Conservation (phyloP, 2,888 invertebrate species). For the Andricus quercusramuli region DNA sequence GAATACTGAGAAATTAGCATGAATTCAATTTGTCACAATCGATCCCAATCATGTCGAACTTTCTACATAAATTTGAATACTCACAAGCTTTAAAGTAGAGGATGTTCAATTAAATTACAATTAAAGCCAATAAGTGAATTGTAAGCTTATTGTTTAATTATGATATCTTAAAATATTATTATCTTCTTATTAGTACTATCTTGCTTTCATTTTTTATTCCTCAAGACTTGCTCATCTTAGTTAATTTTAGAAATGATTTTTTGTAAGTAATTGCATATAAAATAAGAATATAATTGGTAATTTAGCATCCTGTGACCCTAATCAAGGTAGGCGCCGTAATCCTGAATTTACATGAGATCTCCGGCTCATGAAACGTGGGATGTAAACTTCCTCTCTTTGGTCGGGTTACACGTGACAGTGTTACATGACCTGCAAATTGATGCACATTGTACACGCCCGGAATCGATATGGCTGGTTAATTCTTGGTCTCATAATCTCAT, state of each 20-base stretch:
- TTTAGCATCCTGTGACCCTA: constrained; percentile 48
- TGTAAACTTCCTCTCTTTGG: not conserved
- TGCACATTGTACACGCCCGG: not conserved
- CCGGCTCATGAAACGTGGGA: constrained; percentile 1
- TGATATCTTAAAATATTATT: not conserved
- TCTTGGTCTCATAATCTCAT: not conserved
- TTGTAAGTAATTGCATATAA: not conserved
- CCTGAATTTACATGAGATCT: constrained; percentile 25
- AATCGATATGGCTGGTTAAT: constrained; percentile 1
- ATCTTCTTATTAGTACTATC: too few species aligned
- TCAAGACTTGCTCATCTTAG: too few species aligned
- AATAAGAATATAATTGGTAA: not conserved
- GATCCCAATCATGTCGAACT: constrained; percentile 45
- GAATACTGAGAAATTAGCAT: constrained; percentile 59
- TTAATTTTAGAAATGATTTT: not conserved
- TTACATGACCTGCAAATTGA: constrained; percentile 1
- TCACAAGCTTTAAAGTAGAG: not conserved
- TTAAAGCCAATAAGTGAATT: not conserved
- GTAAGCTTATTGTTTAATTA: not conserved
- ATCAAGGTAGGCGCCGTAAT: constrained; percentile 57
- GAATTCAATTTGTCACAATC: constrained; percentile 64
- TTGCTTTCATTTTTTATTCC: too few species aligned
- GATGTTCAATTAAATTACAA: not conserved
- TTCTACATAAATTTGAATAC: not conserved
- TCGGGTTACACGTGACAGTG: constrained; percentile 48